phyloP scores from a whole-genome alignment of 2,797 vertebrate genomes.

The Eospalax fontanierii region DNA sequence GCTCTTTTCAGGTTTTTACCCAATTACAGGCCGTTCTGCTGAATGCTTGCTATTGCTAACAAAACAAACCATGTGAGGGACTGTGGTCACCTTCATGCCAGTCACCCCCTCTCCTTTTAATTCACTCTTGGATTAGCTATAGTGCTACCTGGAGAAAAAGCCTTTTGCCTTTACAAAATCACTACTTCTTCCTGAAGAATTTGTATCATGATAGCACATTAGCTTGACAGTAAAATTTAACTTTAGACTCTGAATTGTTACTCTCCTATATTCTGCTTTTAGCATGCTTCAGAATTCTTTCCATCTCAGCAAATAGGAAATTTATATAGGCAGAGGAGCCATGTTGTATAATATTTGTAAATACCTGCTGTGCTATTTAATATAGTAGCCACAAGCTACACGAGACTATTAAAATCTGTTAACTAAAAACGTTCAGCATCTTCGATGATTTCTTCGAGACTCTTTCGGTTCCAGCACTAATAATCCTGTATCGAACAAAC shows the following conservation, averaged over 20 bases:
- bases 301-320: not conserved
- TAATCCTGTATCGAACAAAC: not conserved
- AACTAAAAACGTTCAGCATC: not conserved
- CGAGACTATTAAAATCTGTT: slow-evolving; percentile 13
- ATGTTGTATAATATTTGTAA: slow-evolving; percentile 19
- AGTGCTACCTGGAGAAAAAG: not conserved
- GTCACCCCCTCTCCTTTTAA: not conserved
- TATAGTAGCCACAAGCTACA: not conserved
- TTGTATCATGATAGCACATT: not conserved
- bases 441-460: not conserved
- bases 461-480: not conserved
- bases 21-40: not conserved
- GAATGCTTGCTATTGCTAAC: slow-evolving; percentile 32
- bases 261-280: not conserved
- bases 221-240: slow-evolving; percentile 36
- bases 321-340: not conserved
- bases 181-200: slow-evolving; percentile 39
- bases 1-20: slow-evolving; percentile 32
- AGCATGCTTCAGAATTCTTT: slow-evolving; percentile 36
- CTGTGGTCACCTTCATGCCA: not conserved
- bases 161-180: not conserved
- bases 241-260: slow-evolving; percentile 30
- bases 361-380: not conserved
- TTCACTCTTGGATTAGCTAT: not conserved
- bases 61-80: not conserved